Percentiles rank a stretch among this genome's conserved stretches.
phyloP scores from a whole-genome alignment of 2,888 invertebrate species.

The Muscina levida region DNA sequence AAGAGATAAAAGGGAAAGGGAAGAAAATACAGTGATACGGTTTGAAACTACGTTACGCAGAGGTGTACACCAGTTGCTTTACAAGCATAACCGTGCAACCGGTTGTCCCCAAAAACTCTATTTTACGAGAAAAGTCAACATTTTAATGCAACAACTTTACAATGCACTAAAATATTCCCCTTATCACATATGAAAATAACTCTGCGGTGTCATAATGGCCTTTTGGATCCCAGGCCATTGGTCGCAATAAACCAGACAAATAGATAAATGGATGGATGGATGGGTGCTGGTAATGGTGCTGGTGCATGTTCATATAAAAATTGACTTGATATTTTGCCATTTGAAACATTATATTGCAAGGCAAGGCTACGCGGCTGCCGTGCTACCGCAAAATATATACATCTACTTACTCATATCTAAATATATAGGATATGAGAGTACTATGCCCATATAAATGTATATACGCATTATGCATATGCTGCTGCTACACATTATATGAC shows the following conservation, averaged over 20 bases:
- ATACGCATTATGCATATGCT: neutral
- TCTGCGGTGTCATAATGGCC: constrained; percentile 59
- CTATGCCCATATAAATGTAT: no score
- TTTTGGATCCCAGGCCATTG: neutral
- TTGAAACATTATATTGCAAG: constrained; percentile 55
- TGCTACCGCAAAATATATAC: neutral
- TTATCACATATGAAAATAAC: constrained; percentile 47
- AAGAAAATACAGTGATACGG: no score
- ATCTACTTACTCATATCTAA: neutral
- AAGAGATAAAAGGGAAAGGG: no score
- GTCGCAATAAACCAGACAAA: no score
- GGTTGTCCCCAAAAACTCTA: no score
- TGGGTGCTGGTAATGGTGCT: constrained; percentile 7
- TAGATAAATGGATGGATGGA: constrained; percentile 11
- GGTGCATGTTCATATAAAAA: constrained; percentile 22
- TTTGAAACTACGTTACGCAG: no score
- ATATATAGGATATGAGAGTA: neutral
- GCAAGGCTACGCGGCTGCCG: neutral
- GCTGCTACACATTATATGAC: neutral
- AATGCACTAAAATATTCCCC: neutral
- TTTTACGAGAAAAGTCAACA: no score
- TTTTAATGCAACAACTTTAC: no score
- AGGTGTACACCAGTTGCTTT: no score
- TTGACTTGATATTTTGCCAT: constrained; percentile 58
- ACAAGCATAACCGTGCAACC: no score